phyloP scores from a whole-genome alignment of 2,797 vertebrate species.

The Bradypodion ventrale region DNA sequence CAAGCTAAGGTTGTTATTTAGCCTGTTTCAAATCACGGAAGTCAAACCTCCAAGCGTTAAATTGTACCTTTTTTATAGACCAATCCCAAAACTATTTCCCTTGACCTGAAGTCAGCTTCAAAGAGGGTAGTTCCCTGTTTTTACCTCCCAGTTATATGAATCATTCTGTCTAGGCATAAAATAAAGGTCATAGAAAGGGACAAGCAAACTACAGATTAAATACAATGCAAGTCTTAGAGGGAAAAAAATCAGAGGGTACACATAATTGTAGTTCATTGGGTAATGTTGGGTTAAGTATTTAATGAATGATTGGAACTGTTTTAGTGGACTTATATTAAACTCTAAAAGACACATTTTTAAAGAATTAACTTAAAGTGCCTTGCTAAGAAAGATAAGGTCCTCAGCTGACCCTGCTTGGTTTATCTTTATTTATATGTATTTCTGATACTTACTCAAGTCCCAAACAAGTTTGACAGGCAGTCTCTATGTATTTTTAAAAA shows the following conservation, averaged over 20 bases:
- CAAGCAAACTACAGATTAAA: neutral
- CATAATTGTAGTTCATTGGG: neutral
- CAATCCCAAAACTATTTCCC: neutral
- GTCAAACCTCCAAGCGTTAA: neutral
- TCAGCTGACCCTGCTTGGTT: neutral
- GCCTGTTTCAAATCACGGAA: neutral
- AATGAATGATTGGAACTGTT: conserved; percentile 1
- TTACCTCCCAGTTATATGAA: neutral
- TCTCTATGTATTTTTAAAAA: neutral
- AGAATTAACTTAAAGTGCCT: neutral
- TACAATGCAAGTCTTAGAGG: neutral
- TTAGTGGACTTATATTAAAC: conserved; percentile 8
- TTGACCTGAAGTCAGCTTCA: neutral
- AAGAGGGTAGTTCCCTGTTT: neutral
- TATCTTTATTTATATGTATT: neutral
- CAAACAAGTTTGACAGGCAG: neutral
- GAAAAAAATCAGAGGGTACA: neutral
- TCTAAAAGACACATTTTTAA: neutral
- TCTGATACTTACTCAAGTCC: neutral
- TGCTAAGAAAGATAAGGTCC: neutral
- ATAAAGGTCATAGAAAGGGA: conserved; percentile 2
- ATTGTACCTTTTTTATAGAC: neutral
- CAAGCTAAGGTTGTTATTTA: neutral
- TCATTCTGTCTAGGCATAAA: conserved; percentile 16
- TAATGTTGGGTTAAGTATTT: neutral